Conservation (phyloP, 23 tunicate species). For the Corella eumyota region DNA sequence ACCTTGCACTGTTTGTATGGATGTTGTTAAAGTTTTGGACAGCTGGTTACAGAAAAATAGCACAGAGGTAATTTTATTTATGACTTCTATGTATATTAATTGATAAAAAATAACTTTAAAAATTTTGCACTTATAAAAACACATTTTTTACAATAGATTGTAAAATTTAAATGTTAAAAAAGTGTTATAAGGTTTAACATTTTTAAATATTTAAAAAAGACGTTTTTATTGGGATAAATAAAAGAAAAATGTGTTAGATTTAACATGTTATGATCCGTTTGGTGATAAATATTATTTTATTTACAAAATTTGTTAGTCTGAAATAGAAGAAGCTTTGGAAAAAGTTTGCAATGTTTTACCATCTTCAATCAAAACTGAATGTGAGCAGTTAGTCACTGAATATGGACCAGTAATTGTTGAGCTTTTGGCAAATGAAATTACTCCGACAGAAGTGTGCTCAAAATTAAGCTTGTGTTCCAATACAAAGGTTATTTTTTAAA, state of each 20-base stretch:
- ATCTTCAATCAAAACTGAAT: slow-evolving; percentile 19
- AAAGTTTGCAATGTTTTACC: slow-evolving; percentile 50
- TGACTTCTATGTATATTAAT: too few relatives aligned
- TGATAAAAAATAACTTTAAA: too few relatives aligned
- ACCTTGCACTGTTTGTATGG: slow-evolving; percentile 31
- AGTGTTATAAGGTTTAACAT: too few relatives aligned
- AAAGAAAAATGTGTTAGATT: too few relatives aligned
- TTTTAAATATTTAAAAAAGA: too few relatives aligned
- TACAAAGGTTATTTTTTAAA: neutral
- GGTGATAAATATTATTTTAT: too few relatives aligned
- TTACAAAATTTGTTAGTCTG: too few relatives aligned
- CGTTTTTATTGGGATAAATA: too few relatives aligned
- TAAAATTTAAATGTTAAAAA: too few relatives aligned
- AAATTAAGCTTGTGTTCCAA: slow-evolving; percentile 30
- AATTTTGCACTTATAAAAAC: too few relatives aligned
- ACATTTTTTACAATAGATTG: too few relatives aligned
- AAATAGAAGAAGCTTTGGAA: slow-evolving; percentile 40
- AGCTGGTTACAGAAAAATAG: slow-evolving; percentile 15
- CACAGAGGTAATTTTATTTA: slow-evolving; percentile 38
- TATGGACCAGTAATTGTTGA: slow-evolving; percentile 39
- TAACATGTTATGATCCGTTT: too few relatives aligned
- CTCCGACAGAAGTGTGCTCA: slow-evolving; percentile 36
- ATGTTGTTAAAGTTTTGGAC: slow-evolving; percentile 29
- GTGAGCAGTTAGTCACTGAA: slow-evolving; percentile 29
- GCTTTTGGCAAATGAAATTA: slow-evolving; percentile 25